Conservation (phyloP, 2,113 vertebrate species). For the Oxyruncus cristatus region DNA sequence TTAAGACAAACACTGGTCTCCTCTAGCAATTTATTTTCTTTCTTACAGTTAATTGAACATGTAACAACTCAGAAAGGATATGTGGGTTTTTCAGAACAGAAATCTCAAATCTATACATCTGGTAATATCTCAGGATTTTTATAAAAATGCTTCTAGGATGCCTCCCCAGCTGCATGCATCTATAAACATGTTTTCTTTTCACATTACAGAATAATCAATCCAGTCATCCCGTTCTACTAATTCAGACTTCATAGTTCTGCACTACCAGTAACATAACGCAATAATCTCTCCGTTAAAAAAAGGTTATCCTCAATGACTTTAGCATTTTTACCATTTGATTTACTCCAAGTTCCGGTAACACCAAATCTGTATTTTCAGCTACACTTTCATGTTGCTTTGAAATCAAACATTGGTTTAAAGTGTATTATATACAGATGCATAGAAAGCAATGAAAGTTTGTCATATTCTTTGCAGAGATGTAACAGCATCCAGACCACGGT, state of each 20-base stretch:
- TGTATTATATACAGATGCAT: neutral
- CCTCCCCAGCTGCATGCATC: neutral
- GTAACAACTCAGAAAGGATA: neutral
- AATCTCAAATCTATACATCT: neutral
- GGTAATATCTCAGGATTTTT: neutral
- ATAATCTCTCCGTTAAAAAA: neutral
- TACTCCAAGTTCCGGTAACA: neutral
- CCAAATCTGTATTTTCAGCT: neutral
- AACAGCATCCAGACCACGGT: neutral
- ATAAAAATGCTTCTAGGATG: neutral
- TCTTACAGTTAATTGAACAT: neutral
- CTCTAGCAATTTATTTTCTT: neutral
- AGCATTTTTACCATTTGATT: neutral
- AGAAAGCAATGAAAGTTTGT: neutral
- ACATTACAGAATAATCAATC: neutral
- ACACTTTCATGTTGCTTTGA: neutral
- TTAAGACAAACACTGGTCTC: neutral
- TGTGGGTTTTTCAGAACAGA: neutral
- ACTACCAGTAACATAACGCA: neutral
- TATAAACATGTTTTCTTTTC: neutral
- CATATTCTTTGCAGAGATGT: neutral
- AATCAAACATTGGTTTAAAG: neutral
- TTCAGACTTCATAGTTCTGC: neutral
- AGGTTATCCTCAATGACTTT: neutral
- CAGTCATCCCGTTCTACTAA: neutral